phyloP scores from a whole-genome alignment of 2,113 vertebrate species.

The Mixornis gularis region DNA sequence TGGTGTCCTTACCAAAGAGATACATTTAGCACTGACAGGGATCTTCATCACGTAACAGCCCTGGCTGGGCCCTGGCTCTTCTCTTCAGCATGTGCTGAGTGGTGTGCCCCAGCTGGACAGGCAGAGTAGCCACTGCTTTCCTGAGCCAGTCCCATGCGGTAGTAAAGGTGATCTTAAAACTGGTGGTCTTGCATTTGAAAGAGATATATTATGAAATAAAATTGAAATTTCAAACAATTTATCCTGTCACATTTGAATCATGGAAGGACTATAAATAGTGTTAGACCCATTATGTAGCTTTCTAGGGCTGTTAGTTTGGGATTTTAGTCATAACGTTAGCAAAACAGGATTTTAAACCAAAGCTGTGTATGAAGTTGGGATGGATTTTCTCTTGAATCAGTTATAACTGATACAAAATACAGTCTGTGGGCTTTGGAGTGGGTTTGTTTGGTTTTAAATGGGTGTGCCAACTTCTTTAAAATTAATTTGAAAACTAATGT shows the following conservation, averaged over 20 bases:
- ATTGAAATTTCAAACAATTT: neutral
- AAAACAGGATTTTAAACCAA: neutral
- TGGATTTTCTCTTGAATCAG: neutral
- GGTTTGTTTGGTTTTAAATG: neutral
- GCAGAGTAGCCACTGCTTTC: neutral
- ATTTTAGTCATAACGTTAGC: neutral
- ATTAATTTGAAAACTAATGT: neutral
- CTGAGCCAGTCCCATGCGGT: neutral
- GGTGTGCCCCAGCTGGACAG: neutral
- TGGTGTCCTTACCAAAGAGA: neutral
- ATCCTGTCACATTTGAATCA: neutral
- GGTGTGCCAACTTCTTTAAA: neutral
- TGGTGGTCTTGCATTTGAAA: neutral
- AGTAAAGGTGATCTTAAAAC: neutral
- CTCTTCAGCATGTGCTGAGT: neutral
- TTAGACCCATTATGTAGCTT: neutral
- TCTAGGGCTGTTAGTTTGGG: neutral
- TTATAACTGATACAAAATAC: neutral
- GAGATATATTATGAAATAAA: neutral
- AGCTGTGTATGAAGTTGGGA: neutral
- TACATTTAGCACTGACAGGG: neutral
- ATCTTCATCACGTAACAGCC: fast-evolving
- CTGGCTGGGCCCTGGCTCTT: neutral
- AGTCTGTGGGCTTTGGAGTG: neutral
- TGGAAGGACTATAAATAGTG: neutral